These are phyloP conservation scores for Apantesis nais DNA, from an alignment of 2,888 invertebrate species.

Conservation along the genomic window DNA sequence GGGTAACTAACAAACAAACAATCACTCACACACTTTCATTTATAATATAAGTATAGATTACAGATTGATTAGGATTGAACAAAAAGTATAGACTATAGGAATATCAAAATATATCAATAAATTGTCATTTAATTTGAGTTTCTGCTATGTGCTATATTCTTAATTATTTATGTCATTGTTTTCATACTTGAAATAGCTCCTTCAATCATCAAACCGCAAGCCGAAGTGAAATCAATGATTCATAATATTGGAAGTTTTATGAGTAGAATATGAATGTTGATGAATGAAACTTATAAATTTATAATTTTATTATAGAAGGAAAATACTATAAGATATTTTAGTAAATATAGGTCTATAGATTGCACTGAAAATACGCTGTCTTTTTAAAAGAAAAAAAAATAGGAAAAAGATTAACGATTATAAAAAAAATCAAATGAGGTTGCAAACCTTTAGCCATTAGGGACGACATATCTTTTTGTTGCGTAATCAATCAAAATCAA, in stretches of 20 bases:
- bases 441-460: not conserved
- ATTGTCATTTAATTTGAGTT: not conserved
- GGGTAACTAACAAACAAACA: no score
- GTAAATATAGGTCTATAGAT: not conserved
- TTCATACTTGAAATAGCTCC: not conserved
- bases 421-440: not conserved
- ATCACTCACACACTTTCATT: no score
- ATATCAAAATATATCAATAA: not conserved
- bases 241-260: slow-evolving; percentile 20
- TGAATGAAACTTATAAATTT: not conserved
- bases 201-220: not conserved
- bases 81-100: not conserved
- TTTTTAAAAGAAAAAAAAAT: no score
- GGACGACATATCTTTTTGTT: not conserved
- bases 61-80: no score
- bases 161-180: not conserved
- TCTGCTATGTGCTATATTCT: not conserved
- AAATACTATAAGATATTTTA: not conserved
- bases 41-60: no score
- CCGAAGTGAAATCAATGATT: slow-evolving; percentile 25
- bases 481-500: slow-evolving; percentile 10
- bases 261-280: slow-evolving; percentile 3
- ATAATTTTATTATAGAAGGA: not conserved
- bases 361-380: no score
- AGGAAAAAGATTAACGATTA: not conserved